Evolutionary conservation across 2,113 vertebrate species (phyloP).

Genomic region (Psilopogon haemacephalus): DNA sequence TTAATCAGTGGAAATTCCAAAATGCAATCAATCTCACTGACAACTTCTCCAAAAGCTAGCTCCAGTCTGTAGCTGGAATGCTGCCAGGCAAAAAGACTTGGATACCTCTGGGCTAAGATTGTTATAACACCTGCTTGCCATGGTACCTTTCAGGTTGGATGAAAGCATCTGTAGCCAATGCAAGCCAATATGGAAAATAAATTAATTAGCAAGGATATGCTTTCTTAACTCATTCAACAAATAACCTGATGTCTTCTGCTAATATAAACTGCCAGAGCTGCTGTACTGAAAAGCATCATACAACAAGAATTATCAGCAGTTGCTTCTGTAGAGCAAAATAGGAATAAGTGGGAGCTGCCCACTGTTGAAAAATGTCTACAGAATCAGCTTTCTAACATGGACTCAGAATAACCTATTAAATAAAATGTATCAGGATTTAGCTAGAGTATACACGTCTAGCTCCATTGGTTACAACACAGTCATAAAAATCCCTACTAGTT

Average conservation of each 20-base stretch:
- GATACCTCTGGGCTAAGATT: constrained; percentile 49
- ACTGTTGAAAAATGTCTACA: neutral
- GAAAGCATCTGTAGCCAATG: constrained; percentile 31
- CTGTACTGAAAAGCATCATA: neutral
- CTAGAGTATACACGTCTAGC: neutral
- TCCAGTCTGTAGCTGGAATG: constrained; percentile 60
- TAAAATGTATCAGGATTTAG: neutral
- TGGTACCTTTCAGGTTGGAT: constrained; percentile 36
- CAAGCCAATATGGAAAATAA: constrained; percentile 31
- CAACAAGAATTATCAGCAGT: neutral
- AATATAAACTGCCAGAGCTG: neutral
- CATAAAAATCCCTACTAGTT: neutral
- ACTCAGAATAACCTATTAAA: neutral
- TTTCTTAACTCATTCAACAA: constrained; percentile 15
- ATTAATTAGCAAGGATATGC: constrained; percentile 36
- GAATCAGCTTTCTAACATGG: neutral
- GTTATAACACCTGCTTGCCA: constrained; percentile 55
- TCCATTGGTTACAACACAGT: neutral
- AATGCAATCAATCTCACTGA: constrained; percentile 73
- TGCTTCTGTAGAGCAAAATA: neutral
- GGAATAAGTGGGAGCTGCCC: neutral
- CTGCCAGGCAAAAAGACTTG: constrained; percentile 41
- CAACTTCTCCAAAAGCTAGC: constrained; percentile 61
- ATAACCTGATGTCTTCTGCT: neutral
- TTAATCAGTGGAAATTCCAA: constrained; percentile 71